Evolutionary conservation across 2,113 vertebrate species (phyloP).

Genomic region (Eulemur macaco): DNA sequence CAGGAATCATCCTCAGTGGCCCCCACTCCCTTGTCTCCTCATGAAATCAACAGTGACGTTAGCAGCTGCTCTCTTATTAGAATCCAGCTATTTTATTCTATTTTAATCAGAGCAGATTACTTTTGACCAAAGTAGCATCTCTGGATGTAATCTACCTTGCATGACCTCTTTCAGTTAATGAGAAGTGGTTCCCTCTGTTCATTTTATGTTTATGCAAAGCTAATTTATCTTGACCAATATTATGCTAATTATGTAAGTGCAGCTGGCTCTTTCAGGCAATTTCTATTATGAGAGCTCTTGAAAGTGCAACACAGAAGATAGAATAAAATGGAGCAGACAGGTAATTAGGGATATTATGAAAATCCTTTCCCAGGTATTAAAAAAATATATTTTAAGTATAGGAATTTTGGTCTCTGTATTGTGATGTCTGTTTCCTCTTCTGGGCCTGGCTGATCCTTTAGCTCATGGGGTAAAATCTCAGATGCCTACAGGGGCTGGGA

Average conservation of each 20-base stretch:
- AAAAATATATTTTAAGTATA: background rate
- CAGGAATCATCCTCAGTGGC: background rate
- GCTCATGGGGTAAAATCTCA: background rate
- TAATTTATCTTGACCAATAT: slow-evolving; percentile 64
- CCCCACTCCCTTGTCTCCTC: background rate
- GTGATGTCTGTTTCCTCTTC: background rate
- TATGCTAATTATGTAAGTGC: slow-evolving; percentile 61
- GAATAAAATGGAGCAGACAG: background rate
- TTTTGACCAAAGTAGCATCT: slow-evolving; percentile 54
- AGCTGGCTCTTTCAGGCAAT: slow-evolving; percentile 23
- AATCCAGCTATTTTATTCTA: slow-evolving; percentile 43
- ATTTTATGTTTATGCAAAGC: slow-evolving; percentile 16
- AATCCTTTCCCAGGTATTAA: background rate
- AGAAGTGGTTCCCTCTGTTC: slow-evolving; percentile 50
- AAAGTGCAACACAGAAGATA: slow-evolving; percentile 14
- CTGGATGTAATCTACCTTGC: slow-evolving; percentile 8
- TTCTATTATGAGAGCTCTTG: slow-evolving; percentile 69
- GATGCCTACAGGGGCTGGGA: background rate
- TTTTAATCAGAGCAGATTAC: slow-evolving; percentile 63
- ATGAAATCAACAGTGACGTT: background rate
- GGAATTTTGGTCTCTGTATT: slow-evolving; percentile 24
- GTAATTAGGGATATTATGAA: slow-evolving; percentile 65
- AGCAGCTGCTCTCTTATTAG: background rate
- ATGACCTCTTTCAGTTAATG: slow-evolving; percentile 51
- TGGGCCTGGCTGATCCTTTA: background rate